phyloP scores from a whole-genome alignment of 2,888 invertebrate species.

The Vanessa cardui region DNA sequence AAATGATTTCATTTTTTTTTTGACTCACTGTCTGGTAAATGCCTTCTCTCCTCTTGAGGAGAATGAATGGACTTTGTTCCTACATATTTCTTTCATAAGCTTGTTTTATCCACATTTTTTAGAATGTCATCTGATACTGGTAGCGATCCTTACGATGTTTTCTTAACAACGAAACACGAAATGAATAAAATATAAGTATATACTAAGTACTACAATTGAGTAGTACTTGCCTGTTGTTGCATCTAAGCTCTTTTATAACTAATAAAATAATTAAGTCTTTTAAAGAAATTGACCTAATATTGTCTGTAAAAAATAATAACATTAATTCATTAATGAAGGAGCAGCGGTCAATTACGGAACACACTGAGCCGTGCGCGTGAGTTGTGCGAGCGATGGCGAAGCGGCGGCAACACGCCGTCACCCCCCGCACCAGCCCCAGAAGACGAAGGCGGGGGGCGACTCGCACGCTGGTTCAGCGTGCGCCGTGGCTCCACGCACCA shows the following conservation, averaged over 20 bases:
- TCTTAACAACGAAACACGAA: no score
- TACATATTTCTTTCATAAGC: no score
- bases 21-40: no score
- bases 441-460: slow-evolving; percentile 87
- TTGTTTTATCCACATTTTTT: no score
- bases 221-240: no score
- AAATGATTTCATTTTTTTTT: neutral
- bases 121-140: no score
- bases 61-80: no score
- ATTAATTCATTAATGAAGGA: slow-evolving; percentile 68
- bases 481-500: slow-evolving; percentile 91
- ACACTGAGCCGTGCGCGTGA: slow-evolving; percentile 92
- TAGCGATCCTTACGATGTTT: no score
- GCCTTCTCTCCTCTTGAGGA: no score
- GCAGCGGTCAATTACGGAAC: slow-evolving; percentile 90
- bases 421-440: slow-evolving; percentile 75
- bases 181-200: neutral
- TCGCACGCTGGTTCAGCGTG: slow-evolving; percentile 95
- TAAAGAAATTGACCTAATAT: neutral
- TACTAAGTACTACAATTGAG: neutral
- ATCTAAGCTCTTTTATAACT: no score
- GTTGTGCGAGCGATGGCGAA: slow-evolving; percentile 91
- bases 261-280: no score
- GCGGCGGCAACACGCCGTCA: slow-evolving; percentile 56
- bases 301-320: neutral